These are phyloP conservation scores for Archivesica marissinica DNA, from an alignment of 1,140 invertebrate genomes.

Conservation along the genomic window DNA sequence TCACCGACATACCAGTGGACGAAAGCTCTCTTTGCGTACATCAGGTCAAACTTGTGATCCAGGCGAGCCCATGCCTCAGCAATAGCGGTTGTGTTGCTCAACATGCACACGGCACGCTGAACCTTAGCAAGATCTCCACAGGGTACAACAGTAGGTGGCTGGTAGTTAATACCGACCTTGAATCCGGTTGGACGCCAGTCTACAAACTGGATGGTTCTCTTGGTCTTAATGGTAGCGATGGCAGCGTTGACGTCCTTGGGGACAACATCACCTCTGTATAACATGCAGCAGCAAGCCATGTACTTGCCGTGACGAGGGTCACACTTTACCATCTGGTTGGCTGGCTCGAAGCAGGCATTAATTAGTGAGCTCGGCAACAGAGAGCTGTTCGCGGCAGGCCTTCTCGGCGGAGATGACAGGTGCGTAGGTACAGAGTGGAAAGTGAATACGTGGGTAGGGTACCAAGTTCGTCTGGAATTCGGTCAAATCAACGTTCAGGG, in stretches of 20 bases:
- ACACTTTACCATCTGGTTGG: no score
- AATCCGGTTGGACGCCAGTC: constrained; percentile 90
- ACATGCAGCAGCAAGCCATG: no score
- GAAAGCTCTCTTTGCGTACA: constrained; percentile 86
- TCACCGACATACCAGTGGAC: constrained; percentile 82
- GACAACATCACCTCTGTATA: no score
- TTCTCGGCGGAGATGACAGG: constrained; percentile 87
- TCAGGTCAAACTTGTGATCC: constrained; percentile 87
- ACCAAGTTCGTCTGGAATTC: constrained; percentile 79
- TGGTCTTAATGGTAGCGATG: constrained; percentile 92
- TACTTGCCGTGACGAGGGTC: no score
- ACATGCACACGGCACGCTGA: constrained; percentile 85
- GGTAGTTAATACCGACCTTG: constrained; percentile 84
- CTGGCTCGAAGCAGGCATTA: no score
- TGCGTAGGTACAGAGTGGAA: constrained; percentile 71
- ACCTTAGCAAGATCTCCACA: constrained; percentile 90
- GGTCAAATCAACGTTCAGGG: constrained; percentile 75
- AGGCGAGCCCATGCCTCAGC: constrained; percentile 88
- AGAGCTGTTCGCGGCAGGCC: constrained; percentile 80
- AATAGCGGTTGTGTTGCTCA: constrained; percentile 91
- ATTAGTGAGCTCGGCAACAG: constrained; percentile 92
- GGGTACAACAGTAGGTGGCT: constrained; percentile 90
- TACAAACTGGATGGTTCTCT: constrained; percentile 89
- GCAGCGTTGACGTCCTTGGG: constrained; percentile 85
- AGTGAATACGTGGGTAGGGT: constrained; percentile 80